phyloP scores from a whole-genome alignment of 2,888 invertebrate genomes.

The Drosophila vallismaia region DNA sequence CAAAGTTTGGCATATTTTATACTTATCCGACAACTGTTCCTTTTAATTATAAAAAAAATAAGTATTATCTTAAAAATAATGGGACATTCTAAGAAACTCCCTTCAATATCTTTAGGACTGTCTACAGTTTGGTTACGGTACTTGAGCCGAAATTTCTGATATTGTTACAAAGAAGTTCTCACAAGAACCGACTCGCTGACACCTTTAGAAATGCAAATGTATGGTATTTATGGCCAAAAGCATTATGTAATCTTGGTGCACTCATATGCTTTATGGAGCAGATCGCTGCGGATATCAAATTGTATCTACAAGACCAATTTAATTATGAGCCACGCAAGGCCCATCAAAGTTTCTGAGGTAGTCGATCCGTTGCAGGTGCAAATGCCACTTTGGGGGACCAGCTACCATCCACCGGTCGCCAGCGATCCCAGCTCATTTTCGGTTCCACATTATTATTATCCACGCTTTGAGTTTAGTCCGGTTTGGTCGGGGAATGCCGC shows the following conservation, averaged over 20 bases:
- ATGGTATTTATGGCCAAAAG: constrained; percentile 18
- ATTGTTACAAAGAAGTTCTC: constrained; percentile 22
- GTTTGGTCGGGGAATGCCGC: constrained; percentile 43
- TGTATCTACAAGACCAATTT: constrained; percentile 76
- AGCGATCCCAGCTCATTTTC: constrained; percentile 67
- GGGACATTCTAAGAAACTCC: not conserved
- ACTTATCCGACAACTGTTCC: constrained; percentile 2
- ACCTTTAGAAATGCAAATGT: constrained; percentile 35
- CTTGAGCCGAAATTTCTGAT: constrained; percentile 11
- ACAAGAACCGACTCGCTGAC: constrained; percentile 2
- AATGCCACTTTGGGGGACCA: constrained; percentile 56
- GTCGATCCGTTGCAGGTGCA: constrained; percentile 68
- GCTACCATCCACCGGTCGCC: constrained; percentile 41
- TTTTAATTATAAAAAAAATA: constrained; percentile 13
- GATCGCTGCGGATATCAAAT: constrained; percentile 64
- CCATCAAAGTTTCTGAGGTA: constrained; percentile 69
- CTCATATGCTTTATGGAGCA: constrained; percentile 66
- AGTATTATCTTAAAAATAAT: not conserved
- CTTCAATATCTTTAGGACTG: constrained; percentile 10
- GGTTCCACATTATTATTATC: constrained; percentile 79
- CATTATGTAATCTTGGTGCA: constrained; percentile 42
- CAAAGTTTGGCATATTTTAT: constrained; percentile 1
- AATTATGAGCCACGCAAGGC: constrained; percentile 71
- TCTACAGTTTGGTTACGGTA: constrained; percentile 3
- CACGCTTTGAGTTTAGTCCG: constrained; percentile 57